Evolutionary conservation across 1,140 invertebrate genomes (phyloP), one percentile per base, ranked within the genome.

Genomic region (Bathynomus jamesi): DNA sequence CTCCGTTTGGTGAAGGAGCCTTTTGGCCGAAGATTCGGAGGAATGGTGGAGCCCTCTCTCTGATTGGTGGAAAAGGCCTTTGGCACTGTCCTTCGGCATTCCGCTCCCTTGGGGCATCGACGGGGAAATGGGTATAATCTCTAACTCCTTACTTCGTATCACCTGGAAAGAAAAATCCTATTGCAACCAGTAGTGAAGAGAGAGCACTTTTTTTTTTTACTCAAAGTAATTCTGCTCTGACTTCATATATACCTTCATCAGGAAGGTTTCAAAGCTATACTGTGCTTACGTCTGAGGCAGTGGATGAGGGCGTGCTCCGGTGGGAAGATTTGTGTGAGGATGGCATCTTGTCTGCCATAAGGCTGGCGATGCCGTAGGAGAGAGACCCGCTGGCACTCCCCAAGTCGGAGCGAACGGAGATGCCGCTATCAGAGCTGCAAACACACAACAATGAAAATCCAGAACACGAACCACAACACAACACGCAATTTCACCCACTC

Each of bases 61-160:
- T 27, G 40, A n/a, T 28, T 28, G 32, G 29, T 68, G 28, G 7
- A 40, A 65, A 67, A 69, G 67, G 69, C 62, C 70, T 62, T 62
- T 71, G 72, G 61, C 30, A 69, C n/a, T 67, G 60, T 24, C 67
- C 69, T 24, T 69, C 62, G 13, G 28, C 63, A 28, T 62, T 60
- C 65, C 40, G 27, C 24, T 40, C 66, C 28, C 75, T 71, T 71
- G 73, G 72, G 21, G 24, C 46, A 27, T 65, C n/a, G 70, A 29
- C 46, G 76, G 76, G 21, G 76, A 77, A 67, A 77, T 77, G 61
- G 76, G 76, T 67, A 77, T 77, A 72, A 77, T 77, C 67, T 77
- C 76, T 66, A 77, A 70, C 60, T 77, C 76, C 69, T 77, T 77
- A 67, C 74, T 77, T 61, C 76, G 72, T 65, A 77, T 74, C 63